Base-by-base conservation (phyloP, 1,140 invertebrate species). In the Saxidomus purpurata region DNA sequence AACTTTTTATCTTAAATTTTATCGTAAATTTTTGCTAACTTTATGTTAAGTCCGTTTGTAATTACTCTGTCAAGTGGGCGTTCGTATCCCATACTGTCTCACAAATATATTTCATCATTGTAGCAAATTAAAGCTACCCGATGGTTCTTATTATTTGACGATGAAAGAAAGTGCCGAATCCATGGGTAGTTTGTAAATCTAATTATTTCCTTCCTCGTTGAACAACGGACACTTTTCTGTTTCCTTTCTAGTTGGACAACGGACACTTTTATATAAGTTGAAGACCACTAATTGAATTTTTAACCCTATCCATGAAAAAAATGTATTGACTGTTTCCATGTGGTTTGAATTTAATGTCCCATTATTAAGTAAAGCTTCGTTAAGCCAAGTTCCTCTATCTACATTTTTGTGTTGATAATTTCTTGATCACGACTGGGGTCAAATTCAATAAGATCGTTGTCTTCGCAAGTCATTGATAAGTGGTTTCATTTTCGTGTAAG, bases 71-170 rank as follows among this genome's bases (percentile, higher is more conserved):
- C 76, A 79, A 52, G n/a, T 13, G 8, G 17, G 9, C 52, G 9
- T 4, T 55, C 52, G n/a, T 55, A 22, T 11, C 52, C 52, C n/a
- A 55, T 22, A 55, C 8, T 55, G 19, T 79, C 76, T 28, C 49
- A 79, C 36, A 79, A 79, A 79, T 52, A 52, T 9, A 79, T 34
- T 47, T 52, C 25, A 13, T 79, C 28, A 17, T 79, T 47, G 28
- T 52, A n/a, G 52, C 36, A 52, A 9, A 79, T 19, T 1, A 47
- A 79, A 34, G 49, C 43, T 31, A 74, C 69, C 69, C 36, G 19
- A 19, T 55, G 52, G 19, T 55, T 22, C 15, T 19, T 11, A 22
- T 55, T 13, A 11, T 6, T 55, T 55, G 52, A 22, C n/a, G 19
- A 22, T 15, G 15, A 22, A 22, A 11, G 52, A 55, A 22, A 22